Evolutionary conservation across 1,140 invertebrate genomes (phyloP).

Genomic region (Bathynomus jamesi): DNA sequence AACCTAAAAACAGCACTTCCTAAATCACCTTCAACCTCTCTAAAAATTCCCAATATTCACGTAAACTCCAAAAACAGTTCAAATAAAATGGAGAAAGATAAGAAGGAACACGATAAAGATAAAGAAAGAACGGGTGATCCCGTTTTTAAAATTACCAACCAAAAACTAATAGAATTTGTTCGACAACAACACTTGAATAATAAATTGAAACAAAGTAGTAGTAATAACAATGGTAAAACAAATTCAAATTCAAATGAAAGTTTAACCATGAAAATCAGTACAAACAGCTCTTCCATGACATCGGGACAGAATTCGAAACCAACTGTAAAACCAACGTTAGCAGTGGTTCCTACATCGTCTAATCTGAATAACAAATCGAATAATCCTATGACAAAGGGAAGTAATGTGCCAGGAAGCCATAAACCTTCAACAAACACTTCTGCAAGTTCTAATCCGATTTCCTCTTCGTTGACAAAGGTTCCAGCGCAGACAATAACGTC

Average conservation of each 20-base stretch:
- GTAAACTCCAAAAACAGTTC: constrained; percentile 14
- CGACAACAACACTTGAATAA: constrained; percentile 27
- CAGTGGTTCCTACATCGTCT: background rate
- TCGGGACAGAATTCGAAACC: constrained; percentile 3
- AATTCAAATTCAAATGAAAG: constrained; percentile 1
- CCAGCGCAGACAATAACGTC: constrained; percentile 5
- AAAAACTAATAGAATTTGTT: constrained; percentile 30
- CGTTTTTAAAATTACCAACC: constrained; percentile 36
- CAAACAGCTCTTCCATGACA: constrained; percentile 9
- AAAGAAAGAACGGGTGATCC: constrained; percentile 30
- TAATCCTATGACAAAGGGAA: no score
- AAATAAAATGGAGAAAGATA: background rate
- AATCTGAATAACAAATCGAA: background rate
- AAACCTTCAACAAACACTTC: no score
- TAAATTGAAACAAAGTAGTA: constrained; percentile 28
- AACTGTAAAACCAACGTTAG: background rate
- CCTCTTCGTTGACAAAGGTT: background rate
- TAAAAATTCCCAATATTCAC: constrained; percentile 23
- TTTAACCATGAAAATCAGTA: constrained; percentile 8
- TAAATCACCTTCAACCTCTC: constrained; percentile 17
- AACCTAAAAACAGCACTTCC: constrained; percentile 13
- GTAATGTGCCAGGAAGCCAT: no score
- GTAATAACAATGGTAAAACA: constrained; percentile 8
- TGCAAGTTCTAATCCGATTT: no score
- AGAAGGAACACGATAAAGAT: constrained; percentile 16